phyloP scores from a whole-genome alignment of 53 echinoderm and acorn worm species.

The Paracentrotus lividus region DNA sequence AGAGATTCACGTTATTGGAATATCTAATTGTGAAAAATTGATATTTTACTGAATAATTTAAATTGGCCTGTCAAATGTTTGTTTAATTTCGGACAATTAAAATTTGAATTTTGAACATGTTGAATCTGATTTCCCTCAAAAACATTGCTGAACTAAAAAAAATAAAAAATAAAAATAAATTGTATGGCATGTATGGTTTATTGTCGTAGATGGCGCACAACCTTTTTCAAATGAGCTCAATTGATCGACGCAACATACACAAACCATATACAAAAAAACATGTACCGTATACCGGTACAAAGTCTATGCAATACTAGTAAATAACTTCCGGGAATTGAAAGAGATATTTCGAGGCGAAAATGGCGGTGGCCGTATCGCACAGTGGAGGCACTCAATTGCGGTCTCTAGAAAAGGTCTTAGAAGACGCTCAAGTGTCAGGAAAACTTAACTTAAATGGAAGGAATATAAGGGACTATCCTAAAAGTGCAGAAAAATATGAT shows the following conservation, averaged over 20 bases:
- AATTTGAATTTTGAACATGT: too few relatives aligned
- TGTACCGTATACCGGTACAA: neutral
- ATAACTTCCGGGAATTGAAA: conserved; percentile 3
- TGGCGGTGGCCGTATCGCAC: conserved; percentile 51
- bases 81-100: too few relatives aligned
- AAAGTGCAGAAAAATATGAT: conserved; percentile 93
- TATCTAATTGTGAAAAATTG: too few relatives aligned
- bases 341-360: neutral
- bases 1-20: too few relatives aligned
- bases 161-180: too few relatives aligned
- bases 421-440: conserved; percentile 97
- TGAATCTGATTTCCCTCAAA: too few relatives aligned
- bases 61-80: too few relatives aligned
- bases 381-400: conserved; percentile 85
- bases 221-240: neutral
- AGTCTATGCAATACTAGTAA: neutral
- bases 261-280: neutral
- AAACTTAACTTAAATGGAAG: conserved; percentile 91
- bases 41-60: too few relatives aligned
- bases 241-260: too few relatives aligned
- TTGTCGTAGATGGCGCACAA: neutral
- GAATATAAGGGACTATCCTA: conserved; percentile 96
- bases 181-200: neutral
- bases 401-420: conserved; percentile 94
- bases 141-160: too few relatives aligned